Evolutionary conservation across 1,140 invertebrate species (phyloP).

Genomic region (Drosophila takahashii): DNA sequence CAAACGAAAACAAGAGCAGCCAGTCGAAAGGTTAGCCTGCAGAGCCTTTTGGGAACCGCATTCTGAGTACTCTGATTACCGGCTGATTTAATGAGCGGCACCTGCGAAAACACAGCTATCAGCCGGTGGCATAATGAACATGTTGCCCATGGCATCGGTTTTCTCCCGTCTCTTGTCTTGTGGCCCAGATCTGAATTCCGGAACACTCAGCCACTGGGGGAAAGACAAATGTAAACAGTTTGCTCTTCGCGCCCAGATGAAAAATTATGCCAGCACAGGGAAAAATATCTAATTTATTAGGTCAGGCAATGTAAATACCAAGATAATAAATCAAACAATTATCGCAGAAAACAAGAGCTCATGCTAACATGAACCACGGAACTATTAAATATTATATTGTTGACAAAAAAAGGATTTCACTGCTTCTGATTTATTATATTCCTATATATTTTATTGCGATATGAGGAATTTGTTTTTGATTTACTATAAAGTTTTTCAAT

Average conservation of each 20-base stretch:
- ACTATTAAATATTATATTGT: neutral
- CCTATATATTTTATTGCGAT: neutral
- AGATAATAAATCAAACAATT: neutral
- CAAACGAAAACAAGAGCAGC: conserved; percentile 8
- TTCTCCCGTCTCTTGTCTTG: conserved; percentile 18
- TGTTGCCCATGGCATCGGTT: conserved; percentile 40
- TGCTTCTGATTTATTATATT: neutral
- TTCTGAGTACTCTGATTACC: conserved; percentile 46
- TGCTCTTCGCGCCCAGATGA: conserved; percentile 73
- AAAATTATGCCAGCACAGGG: conserved; percentile 60
- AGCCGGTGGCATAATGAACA: conserved; percentile 56
- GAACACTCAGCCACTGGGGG: conserved; percentile 26
- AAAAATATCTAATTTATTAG: neutral
- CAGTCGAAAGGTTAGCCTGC: conserved; percentile 43
- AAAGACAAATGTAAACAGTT: conserved; percentile 78
- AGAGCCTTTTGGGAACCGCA: conserved; percentile 7
- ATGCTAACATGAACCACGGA: too few relatives aligned
- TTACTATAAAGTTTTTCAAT: too few relatives aligned
- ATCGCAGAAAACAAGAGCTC: neutral
- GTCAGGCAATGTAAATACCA: conserved; percentile 4
- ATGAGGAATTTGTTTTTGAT: too few relatives aligned
- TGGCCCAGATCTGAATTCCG: conserved; percentile 7
- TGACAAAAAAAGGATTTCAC: neutral
- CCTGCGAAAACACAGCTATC: conserved; percentile 53
- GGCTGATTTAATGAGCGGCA: conserved; percentile 74